Evolutionary conservation across 2,113 vertebrate species (phyloP).

Genomic region (Etheostoma cragini): DNA sequence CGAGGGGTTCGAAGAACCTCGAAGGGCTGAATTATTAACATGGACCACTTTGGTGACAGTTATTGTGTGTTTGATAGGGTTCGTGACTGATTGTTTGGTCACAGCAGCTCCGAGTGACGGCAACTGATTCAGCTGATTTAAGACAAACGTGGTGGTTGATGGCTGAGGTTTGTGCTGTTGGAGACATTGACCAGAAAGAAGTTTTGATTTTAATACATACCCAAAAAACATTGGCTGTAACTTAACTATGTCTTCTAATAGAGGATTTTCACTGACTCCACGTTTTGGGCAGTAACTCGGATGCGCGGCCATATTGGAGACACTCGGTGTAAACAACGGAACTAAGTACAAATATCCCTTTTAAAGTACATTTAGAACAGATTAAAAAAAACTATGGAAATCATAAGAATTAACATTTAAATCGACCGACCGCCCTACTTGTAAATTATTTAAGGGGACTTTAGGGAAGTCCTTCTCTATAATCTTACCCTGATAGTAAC

Average conservation of each 20-base stretch:
- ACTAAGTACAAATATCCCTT: too few relatives aligned
- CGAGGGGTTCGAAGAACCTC: constrained; percentile 83
- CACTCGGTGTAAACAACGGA: too few relatives aligned
- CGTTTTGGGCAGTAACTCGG: too few relatives aligned
- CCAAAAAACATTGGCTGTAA: constrained; percentile 2
- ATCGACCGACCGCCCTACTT: too few relatives aligned
- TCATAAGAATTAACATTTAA: too few relatives aligned
- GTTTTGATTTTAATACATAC: neutral
- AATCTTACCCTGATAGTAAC: constrained; percentile 92
- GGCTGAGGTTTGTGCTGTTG: constrained; percentile 91
- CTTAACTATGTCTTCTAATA: neutral
- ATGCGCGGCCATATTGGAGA: too few relatives aligned
- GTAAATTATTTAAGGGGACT: neutral
- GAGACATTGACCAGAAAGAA: constrained; percentile 27
- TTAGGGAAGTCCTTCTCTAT: neutral
- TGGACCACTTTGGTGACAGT: constrained; percentile 97
- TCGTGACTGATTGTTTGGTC: constrained; percentile 91
- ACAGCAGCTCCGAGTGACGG: constrained; percentile 92
- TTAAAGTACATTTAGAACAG: too few relatives aligned
- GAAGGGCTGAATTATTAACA: constrained; percentile 80
- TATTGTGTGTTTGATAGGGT: constrained; percentile 93
- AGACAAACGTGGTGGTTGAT: constrained; percentile 97
- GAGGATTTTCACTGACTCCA: too few relatives aligned
- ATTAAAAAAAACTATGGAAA: too few relatives aligned
- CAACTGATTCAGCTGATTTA: constrained; percentile 99